Evolutionary conservation across 2,888 invertebrate genomes (phyloP).

Genomic region (Embidobia sp.): DNA sequence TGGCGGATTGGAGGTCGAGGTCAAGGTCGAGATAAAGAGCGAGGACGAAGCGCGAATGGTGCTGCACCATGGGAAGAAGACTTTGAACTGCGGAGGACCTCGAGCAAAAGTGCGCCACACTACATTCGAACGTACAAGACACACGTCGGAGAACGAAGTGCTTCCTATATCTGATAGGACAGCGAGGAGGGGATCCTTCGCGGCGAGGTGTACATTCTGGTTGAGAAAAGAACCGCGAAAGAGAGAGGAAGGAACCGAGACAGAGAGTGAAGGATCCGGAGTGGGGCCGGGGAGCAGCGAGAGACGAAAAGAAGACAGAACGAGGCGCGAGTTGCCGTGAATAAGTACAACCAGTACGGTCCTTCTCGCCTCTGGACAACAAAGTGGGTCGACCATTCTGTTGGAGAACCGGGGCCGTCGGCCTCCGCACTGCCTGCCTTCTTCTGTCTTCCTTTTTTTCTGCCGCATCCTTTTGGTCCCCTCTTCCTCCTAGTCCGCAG

Average conservation of each 20-base stretch:
- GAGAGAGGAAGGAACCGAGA: conserved; percentile 61
- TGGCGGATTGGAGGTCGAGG: conserved; percentile 16
- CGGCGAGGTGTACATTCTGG: conserved; percentile 62
- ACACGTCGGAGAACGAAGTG: conserved; percentile 67
- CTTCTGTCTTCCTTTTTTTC: conserved; percentile 26
- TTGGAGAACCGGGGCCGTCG: conserved; percentile 73
- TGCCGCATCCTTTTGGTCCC: conserved; percentile 28
- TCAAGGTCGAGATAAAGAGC: conserved; percentile 9
- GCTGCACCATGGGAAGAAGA: conserved; percentile 67
- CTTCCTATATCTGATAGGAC: conserved; percentile 68
- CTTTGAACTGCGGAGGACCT: conserved; percentile 68
- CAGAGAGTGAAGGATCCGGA: conserved; percentile 56
- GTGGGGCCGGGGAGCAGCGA: conserved; percentile 62
- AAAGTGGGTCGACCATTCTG: conserved; percentile 75
- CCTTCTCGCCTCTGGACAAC: conserved; percentile 75
- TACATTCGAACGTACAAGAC: conserved; percentile 67
- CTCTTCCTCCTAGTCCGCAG: conserved; percentile 19
- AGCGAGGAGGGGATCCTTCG: conserved; percentile 63
- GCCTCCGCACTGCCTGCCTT: conserved; percentile 65
- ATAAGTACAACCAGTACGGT: conserved; percentile 70
- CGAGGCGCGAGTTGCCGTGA: conserved; percentile 64
- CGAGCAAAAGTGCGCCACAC: conserved; percentile 66
- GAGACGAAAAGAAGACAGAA: conserved; percentile 61
- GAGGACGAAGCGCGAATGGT: conserved; percentile 13
- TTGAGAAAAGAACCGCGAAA: conserved; percentile 61